phyloP scores from a whole-genome alignment of 2,797 vertebrate species.

The Lepidocolaptes lacrymiger region DNA sequence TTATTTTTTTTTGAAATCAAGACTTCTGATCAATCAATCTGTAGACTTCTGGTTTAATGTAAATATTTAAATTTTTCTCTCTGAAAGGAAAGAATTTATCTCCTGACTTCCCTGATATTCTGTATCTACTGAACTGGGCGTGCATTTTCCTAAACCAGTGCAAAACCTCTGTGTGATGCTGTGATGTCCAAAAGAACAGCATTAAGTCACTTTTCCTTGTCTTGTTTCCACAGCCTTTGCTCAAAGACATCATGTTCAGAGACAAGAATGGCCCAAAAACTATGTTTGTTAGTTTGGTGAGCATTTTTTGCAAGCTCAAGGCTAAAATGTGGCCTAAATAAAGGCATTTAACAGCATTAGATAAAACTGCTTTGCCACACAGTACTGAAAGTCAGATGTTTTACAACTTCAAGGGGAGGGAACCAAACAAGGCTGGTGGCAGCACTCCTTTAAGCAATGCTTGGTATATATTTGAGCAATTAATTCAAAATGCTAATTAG shows the following conservation, averaged over 20 bases:
- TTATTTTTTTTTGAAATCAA: not conserved
- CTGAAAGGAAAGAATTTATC: not conserved
- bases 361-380: not conserved
- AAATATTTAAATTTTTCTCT: not conserved
- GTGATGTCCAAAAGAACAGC: not conserved
- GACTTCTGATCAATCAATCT: not conserved
- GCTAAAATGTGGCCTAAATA: not conserved
- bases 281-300: not conserved
- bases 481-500: not conserved
- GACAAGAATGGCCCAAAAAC: not conserved
- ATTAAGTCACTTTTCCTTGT: not conserved
- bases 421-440: not conserved
- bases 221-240: not conserved
- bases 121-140: not conserved
- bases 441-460: not conserved
- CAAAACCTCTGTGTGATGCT: not conserved
- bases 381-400: not conserved
- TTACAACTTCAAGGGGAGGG: not conserved
- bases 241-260: not conserved
- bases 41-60: not conserved
- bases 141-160: not conserved
- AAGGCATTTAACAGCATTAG: not conserved
- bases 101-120: not conserved
- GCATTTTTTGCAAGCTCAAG: not conserved
- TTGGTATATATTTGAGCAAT: not conserved